phyloP scores from a whole-genome alignment of 2,888 invertebrate genomes.

The Entomobrya multifasciata region DNA sequence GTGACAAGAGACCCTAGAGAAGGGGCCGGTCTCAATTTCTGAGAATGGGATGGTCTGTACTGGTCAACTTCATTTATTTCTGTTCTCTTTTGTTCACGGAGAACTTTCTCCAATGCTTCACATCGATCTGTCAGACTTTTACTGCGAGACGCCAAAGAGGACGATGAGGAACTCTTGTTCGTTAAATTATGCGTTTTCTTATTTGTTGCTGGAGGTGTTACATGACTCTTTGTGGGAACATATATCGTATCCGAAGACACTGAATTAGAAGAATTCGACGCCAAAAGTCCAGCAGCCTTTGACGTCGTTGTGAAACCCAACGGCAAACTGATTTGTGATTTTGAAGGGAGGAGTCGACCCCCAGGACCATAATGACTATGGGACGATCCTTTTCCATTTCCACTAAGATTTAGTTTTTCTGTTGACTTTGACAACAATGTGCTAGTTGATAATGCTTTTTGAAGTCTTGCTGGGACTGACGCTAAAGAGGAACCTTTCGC shows the following conservation, averaged over 20 bases:
- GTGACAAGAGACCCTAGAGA: background rate
- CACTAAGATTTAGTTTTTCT: constrained; percentile 38
- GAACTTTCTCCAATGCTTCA: constrained; percentile 77
- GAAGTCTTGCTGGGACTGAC: constrained; percentile 59
- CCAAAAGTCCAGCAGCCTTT: constrained; percentile 9
- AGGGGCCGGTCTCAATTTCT: background rate
- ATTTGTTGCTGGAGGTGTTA: background rate
- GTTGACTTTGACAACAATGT: constrained; percentile 54
- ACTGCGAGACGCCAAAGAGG: constrained; percentile 57
- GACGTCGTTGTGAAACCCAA: constrained; percentile 72
- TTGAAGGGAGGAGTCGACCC: constrained; percentile 71
- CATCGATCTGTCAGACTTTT: constrained; percentile 78
- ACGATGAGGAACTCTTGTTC: background rate
- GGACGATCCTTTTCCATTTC: background rate
- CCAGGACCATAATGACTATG: constrained; percentile 59
- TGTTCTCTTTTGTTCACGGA: constrained; percentile 4
- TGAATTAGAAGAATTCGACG: background rate
- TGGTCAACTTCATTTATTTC: background rate
- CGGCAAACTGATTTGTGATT: constrained; percentile 76
- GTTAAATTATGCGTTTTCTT: background rate
- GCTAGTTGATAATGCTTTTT: constrained; percentile 52
- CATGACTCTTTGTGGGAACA: background rate
- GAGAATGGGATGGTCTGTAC: background rate
- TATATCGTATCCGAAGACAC: background rate
- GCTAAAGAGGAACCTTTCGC: constrained; percentile 1